phyloP scores from a whole-genome alignment of 2,888 invertebrate species.

The Phalera bucephala region DNA sequence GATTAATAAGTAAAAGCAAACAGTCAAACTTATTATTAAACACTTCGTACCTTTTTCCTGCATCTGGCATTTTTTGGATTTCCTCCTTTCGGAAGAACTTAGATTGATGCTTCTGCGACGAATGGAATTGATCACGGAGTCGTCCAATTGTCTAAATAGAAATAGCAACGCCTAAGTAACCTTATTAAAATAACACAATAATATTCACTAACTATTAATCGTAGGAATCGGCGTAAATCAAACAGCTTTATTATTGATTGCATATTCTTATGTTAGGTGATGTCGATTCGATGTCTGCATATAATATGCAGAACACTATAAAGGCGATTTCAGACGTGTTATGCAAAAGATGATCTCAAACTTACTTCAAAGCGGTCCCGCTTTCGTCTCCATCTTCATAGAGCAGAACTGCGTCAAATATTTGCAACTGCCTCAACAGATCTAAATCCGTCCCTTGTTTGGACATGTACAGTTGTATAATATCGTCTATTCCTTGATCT shows the following conservation, averaged over 20 bases:
- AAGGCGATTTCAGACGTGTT: no score
- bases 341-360: no score
- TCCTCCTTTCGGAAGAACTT: slow-evolving; percentile 87
- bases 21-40: slow-evolving; percentile 17
- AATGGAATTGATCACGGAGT: slow-evolving; percentile 88
- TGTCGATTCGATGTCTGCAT: no score
- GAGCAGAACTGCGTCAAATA: slow-evolving; percentile 96
- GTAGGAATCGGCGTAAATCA: no score
- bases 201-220: no score
- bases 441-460: slow-evolving; percentile 97
- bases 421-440: slow-evolving; percentile 95
- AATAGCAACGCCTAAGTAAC: slow-evolving; percentile 11
- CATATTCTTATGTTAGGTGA: no score
- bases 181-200: neutral
- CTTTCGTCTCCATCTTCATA: slow-evolving; percentile 90
- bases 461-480: slow-evolving; percentile 94
- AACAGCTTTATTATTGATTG: neutral
- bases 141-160: slow-evolving; percentile 82
- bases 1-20: slow-evolving; percentile 8
- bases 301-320: no score
- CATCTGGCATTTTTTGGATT: slow-evolving; percentile 82
- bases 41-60: slow-evolving; percentile 87
- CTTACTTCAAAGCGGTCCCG: slow-evolving; percentile 83
- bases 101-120: slow-evolving; percentile 75
- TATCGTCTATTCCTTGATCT: slow-evolving; percentile 95